phyloP scores from a whole-genome alignment of 2,888 invertebrate genomes.

The Cerastis rubricosa region DNA sequence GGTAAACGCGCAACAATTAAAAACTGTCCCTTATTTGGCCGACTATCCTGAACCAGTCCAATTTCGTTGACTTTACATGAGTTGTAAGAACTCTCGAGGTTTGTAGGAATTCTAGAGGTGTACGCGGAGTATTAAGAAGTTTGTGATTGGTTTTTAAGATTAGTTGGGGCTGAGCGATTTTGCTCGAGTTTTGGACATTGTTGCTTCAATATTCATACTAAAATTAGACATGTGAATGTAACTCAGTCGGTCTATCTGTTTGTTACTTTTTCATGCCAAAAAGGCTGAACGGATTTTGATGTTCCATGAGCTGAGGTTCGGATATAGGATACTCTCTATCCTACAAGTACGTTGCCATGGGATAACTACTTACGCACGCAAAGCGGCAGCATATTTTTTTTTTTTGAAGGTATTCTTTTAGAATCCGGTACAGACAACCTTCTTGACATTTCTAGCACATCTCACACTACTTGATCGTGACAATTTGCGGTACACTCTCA shows the following conservation, averaged over 20 bases:
- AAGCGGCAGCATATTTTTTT: neutral
- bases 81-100: conserved; percentile 50
- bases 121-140: conserved; percentile 22
- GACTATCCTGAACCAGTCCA: conserved; percentile 46
- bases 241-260: neutral
- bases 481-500: conserved; percentile 55
- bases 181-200: conserved; percentile 3
- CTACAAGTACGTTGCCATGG: neutral
- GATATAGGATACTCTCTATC: neutral
- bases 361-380: neutral
- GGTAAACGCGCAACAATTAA: conserved; percentile 56
- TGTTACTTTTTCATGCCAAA: neutral
- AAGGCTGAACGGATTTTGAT: neutral
- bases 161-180: neutral
- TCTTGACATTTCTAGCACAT: conserved; percentile 28
- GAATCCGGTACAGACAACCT: neutral
- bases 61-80: conserved; percentile 66
- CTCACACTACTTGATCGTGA: conserved; percentile 16
- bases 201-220: neutral
- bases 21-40: conserved; percentile 45
- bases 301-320: neutral
- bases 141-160: conserved; percentile 8
- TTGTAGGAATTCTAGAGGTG: conserved; percentile 37
- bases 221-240: neutral
- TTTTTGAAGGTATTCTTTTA: neutral